Evolutionary conservation across 2,113 vertebrate species (phyloP), one percentile per base, ranked within the genome.

Genomic region (Psittacula cyanocephala): DNA sequence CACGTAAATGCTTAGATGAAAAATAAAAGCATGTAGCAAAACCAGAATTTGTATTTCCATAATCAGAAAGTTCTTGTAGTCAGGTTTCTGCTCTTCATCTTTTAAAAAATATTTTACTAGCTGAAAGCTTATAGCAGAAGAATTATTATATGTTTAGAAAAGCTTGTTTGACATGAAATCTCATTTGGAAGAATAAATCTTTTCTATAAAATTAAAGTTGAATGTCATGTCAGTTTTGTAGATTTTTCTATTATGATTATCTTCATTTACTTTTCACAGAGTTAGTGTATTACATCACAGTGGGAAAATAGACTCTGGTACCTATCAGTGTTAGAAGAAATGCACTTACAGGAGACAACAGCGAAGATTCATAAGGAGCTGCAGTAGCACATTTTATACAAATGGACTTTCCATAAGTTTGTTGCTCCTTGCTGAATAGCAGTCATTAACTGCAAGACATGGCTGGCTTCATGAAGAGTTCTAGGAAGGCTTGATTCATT

Each of bases 401-500:
- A 81, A 65, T 65, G 72, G 44, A 4, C 16, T 81, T 91, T 62
- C 49, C 0, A 0, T 65, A 79, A 75, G 28, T 79, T 78, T 89
- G 29, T 67, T 88, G 22, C 50, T 59, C 84, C 57, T 83, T 90
- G 55, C n/a, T 81, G 69, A 91, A 84, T 62, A 86, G 18, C 55
- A 81, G 24, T 69, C 69, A 57, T 65, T 75, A 72, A n/a, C 78
- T 81, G 25, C 49, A 46, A 84, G 53, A 49, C 49, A 71, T 78
- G 74, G 6, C 47, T 94, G 78, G 57, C 63, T 95, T 85, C 70
- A 27, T 47, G 37, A 84, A 69, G 57, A 89, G 63, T 85, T 93
- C 86, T 91, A 64, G 65, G 47, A 81, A 59, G 39, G 39, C 39
- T 96, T 93, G 92, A 84, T 81, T 97, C 80, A 81, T 90, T 86